Conservation (phyloP, 2,113 vertebrate species). For the Actenoides lindsayi region DNA sequence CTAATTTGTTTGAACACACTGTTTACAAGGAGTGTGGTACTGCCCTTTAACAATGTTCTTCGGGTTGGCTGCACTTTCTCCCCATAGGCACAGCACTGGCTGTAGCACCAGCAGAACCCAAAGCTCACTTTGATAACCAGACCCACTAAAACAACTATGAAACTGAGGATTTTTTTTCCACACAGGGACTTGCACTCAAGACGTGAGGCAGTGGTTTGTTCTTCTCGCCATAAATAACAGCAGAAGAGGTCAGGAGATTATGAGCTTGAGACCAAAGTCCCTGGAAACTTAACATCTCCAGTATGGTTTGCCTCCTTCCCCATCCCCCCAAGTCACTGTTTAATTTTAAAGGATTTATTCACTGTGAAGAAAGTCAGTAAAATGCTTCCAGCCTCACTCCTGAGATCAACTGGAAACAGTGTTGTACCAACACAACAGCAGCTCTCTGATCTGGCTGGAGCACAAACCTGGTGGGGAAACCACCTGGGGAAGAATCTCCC, state of each 20-base stretch:
- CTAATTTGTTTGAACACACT: background rate
- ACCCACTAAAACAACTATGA: background rate
- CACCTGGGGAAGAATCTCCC: background rate
- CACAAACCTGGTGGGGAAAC: background rate
- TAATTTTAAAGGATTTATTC: background rate
- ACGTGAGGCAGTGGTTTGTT: background rate
- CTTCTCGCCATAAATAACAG: background rate
- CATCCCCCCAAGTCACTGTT: background rate
- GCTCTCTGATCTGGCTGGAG: background rate
- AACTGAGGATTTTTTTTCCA: background rate
- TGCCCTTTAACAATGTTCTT: background rate
- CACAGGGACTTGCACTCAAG: background rate
- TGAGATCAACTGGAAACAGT: background rate
- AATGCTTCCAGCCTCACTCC: background rate
- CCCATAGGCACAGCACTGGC: background rate
- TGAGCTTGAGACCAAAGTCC: background rate
- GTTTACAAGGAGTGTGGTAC: background rate
- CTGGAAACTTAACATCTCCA: background rate
- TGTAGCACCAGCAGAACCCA: background rate
- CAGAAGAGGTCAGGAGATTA: background rate
- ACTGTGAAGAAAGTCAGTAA: background rate
- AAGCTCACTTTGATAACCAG: rapidly evolving
- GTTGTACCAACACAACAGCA: background rate
- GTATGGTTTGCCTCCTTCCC: background rate
- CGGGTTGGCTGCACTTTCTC: background rate